Conservation (phyloP, 2,888 invertebrate species). For the Nemotelus nigrinus region DNA sequence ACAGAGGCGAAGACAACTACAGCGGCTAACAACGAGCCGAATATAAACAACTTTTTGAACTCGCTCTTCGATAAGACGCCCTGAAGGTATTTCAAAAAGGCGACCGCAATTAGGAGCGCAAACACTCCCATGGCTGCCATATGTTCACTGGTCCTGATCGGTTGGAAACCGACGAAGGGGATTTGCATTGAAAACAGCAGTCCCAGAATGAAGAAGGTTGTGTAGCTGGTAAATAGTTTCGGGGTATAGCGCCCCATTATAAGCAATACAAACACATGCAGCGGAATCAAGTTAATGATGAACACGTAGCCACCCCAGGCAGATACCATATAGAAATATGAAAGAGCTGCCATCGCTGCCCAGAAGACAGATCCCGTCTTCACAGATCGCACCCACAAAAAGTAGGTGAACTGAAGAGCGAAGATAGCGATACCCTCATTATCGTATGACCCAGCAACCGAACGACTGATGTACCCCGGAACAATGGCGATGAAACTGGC, state of each 20-base stretch:
- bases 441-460: slow-evolving; percentile 99
- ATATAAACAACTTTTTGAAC: slow-evolving; percentile 85
- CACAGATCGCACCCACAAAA: slow-evolving; percentile 96
- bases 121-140: slow-evolving; percentile 99
- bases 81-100: slow-evolving; percentile 86
- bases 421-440: slow-evolving; percentile 99
- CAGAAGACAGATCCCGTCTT: slow-evolving; percentile 98
- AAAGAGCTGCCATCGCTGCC: slow-evolving; percentile 92
- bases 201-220: slow-evolving; percentile 96
- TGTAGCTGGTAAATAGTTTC: slow-evolving; percentile 92
- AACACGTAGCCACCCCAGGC: slow-evolving; percentile 99
- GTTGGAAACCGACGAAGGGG: slow-evolving; percentile 97
- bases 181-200: slow-evolving; percentile 97
- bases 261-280: slow-evolving; percentile 94
- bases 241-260: slow-evolving; percentile 96
- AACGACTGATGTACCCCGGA: slow-evolving; percentile 98
- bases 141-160: slow-evolving; percentile 97
- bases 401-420: slow-evolving; percentile 98
- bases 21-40: slow-evolving; percentile 81
- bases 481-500: slow-evolving; percentile 99
- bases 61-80: slow-evolving; percentile 87
- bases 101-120: slow-evolving; percentile 89
- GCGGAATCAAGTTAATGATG: slow-evolving; percentile 98
- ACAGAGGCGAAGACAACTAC: slow-evolving; percentile 83
- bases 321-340: slow-evolving; percentile 99